phyloP scores from a whole-genome alignment of 2,888 invertebrate genomes.

The Drosophila mimica region DNA sequence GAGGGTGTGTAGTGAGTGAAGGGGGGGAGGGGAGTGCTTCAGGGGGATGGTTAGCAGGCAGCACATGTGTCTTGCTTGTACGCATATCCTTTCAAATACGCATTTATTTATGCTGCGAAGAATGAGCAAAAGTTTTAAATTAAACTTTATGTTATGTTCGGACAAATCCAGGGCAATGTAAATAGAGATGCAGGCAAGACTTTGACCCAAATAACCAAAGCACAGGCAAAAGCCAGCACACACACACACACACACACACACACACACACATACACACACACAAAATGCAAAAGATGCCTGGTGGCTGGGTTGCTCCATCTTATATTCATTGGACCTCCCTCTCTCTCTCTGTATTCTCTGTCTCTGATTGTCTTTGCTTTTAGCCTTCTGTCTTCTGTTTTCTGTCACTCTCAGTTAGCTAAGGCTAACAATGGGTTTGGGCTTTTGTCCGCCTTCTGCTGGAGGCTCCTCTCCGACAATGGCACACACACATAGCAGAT shows the following conservation, averaged over 20 bases:
- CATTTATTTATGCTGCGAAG: constrained; percentile 67
- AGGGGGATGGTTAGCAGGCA: constrained; percentile 3
- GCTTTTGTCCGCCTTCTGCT: constrained; percentile 19
- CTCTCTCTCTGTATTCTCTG: constrained; percentile 1
- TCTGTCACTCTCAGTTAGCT: constrained; percentile 54
- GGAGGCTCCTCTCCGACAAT: constrained; percentile 33
- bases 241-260: background rate
- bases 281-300: constrained; percentile 43
- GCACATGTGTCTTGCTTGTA: constrained; percentile 43
- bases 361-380: constrained; percentile 23
- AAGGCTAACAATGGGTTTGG: constrained; percentile 36
- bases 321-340: background rate
- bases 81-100: constrained; percentile 57
- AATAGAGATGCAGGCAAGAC: constrained; percentile 64
- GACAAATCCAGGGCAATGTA: constrained; percentile 51
- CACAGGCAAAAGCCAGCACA: constrained; percentile 25
- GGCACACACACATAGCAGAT: constrained; percentile 35
- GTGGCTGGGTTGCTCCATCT: constrained; percentile 4
- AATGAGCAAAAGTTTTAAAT: constrained; percentile 71
- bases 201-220: constrained; percentile 69
- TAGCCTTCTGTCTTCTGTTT: constrained; percentile 7
- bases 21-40: background rate
- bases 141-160: constrained; percentile 65
- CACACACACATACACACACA: background rate
- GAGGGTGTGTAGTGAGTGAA: fast-evolving